Percentiles rank a stretch among this genome's conserved stretches.
These are phyloP conservation scores for Lacerta bilineata DNA, from an alignment of 2,797 vertebrate species.

Conservation along the genomic window DNA sequence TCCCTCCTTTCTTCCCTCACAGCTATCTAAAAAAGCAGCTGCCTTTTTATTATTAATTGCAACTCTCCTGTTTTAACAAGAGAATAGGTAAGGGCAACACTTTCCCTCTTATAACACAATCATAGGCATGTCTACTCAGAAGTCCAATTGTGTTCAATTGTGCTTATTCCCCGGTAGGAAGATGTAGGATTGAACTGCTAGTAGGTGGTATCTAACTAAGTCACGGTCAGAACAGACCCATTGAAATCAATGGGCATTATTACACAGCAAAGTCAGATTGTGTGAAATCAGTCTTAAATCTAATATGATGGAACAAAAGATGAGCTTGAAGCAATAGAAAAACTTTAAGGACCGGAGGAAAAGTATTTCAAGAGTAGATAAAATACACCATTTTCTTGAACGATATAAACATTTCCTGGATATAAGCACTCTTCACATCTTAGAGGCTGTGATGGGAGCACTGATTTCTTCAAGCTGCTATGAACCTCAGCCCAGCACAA, in stretches of 20 bases:
- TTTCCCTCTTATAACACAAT: conserved; percentile 43
- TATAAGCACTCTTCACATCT: not conserved
- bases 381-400: not conserved
- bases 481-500: too few species aligned
- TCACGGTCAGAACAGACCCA: too few species aligned
- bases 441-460: not conserved
- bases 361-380: not conserved
- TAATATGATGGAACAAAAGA: not conserved
- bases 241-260: too few species aligned
- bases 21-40: conserved; percentile 40
- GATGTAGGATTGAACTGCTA: not conserved
- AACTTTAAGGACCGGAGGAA: not conserved
- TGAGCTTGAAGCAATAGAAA: not conserved
- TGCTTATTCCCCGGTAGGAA: not conserved
- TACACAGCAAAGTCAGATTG: not conserved
- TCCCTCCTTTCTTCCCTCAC: conserved; percentile 42
- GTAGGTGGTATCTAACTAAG: too few species aligned
- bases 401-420: not conserved
- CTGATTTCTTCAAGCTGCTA: too few species aligned
- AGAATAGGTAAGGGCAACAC: conserved; percentile 47
- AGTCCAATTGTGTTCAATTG: not conserved
- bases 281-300: not conserved
- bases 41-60: conserved; percentile 47
- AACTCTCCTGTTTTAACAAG: conserved; percentile 53
- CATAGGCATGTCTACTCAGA: not conserved